A percentile compares a stretch with the other conserved stretches of the same genome.
Evolutionary conservation across 2,888 invertebrate genomes (phyloP).

Genomic region (Amaurobius ferox): DNA sequence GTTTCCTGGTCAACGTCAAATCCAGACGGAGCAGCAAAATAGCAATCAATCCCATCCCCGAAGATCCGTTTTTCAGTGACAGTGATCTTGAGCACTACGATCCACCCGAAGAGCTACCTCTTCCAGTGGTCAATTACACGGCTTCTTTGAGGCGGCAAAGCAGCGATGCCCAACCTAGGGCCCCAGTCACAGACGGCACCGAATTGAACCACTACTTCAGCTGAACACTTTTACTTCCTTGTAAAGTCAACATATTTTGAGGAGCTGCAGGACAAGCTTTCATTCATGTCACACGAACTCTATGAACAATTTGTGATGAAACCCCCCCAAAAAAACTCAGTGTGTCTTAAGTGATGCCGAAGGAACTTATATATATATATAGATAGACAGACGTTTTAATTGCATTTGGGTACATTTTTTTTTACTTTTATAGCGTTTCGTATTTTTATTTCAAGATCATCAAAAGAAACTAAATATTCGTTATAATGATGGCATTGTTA

Average conservation of each 20-base stretch:
- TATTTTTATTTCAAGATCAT: too few relatives aligned
- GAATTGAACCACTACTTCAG: constrained; percentile 55
- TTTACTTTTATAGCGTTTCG: too few relatives aligned
- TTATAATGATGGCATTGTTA: too few relatives aligned
- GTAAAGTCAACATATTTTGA: background rate
- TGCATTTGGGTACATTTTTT: too few relatives aligned
- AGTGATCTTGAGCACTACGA: constrained; percentile 52
- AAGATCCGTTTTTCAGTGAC: constrained; percentile 58
- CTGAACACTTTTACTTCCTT: constrained; percentile 7
- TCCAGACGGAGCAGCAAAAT: background rate
- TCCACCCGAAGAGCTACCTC: background rate
- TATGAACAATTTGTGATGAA: too few relatives aligned
- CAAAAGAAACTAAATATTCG: too few relatives aligned
- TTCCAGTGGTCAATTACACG: background rate
- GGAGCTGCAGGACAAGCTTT: background rate
- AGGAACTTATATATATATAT: too few relatives aligned
- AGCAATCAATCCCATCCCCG: background rate
- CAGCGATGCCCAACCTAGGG: constrained; percentile 47
- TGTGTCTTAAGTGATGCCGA: too few relatives aligned
- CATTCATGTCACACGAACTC: too few relatives aligned
- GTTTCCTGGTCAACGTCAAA: constrained; percentile 26
- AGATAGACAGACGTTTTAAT: too few relatives aligned
- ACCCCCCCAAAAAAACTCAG: too few relatives aligned
- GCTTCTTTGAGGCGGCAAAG: constrained; percentile 40
- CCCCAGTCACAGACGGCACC: constrained; percentile 21